Base-by-base conservation (phyloP, 2,113 vertebrate species). In the Dendropsophus ebraccatus region DNA sequence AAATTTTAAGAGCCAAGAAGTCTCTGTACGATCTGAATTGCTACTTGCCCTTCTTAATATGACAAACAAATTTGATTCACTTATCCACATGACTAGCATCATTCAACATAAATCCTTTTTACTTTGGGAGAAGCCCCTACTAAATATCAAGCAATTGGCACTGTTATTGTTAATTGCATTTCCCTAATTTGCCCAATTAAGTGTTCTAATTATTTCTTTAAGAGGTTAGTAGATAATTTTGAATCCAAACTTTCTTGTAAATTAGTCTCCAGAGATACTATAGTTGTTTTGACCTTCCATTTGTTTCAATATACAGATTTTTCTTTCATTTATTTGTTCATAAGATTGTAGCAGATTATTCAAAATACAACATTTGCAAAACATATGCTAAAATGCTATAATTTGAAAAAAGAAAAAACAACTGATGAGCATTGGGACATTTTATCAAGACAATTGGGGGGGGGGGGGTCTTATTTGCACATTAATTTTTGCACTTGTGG, bases 171-270 rank as follows among this genome's bases (percentile, higher is more conserved):
- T 93, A 83, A 92, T 92, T 90, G 89, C 88, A 89, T 86, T 79
- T 88, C 74, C 91, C 88, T 88, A 90, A 90, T 91, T 93, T 91
- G 82, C 89, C 76, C 86, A 87, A 91, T 91, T 87, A 91, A 91
- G 91, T 92, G 87, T 91, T 90, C 82, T 88, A 90, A 92, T 89
- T 88, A 90, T 90, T 94, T 92, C 89, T 88, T 91, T 76, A 35
- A 91, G 85, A 90, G 86, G 87, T 90, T 90, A 89, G 91, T 86
- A 89, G 87, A 87, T 91, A 87, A 87, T 88, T 91, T 32, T 89
- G 89, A 89, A 92, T 88, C 84, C 85, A 56, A 83, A 87, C 82
- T 84, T 90, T 81, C 49, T 23, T 89, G 83, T 72, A 90, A 90
- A 90, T 91, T 88, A 91, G 77, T 74, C 90, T 87, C 87, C 81